Evolutionary conservation across 1,140 invertebrate species (phyloP), one percentile per base, ranked within the genome.

Genomic region (Dufourea novaeangliae): DNA sequence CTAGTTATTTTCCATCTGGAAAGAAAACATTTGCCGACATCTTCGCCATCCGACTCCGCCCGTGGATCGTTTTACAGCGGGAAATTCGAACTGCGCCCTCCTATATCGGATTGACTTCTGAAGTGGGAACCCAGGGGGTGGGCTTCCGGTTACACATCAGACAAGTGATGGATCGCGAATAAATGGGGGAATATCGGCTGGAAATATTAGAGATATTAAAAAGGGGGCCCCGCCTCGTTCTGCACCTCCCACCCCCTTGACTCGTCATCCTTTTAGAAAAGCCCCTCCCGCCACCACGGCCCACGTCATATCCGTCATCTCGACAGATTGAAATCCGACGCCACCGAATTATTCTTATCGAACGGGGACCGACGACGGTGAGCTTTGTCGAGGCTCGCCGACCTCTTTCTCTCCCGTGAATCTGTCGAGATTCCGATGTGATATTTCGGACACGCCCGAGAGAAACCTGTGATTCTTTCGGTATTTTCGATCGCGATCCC

Each of bases 131-230:
- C 20, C 14, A 14, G 41, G 46, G 20, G 34, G 66, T 22, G 20
- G 62, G 85, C 54, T 72, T 88, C 85, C 84, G 84, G 73, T 88
- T 88, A 84, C 87, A 87, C 83, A 86, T 86, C 86, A 68, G 67
- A 79, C 70, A 80, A 78, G 81, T 89, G 88, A 90, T 88, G 82
- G 88, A 90, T 90, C 72, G 87, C 50, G 71, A 79, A 88, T 87
- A 88, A 87, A 89, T 87, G 84, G 79, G n/a, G 50, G 83, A 88
- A 89, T 89, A 90, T 89, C 88, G 88, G 86, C 88, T 87, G 73
- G 82, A 87, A 87, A 86, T 88, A 86, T 89, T 86, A 88, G 82
- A 86, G 81, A 89, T 89, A 90, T 88, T 90, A 88, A 90, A 90
- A 89, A 89, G 78, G 64, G 61, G 72, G 67, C 67, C 46, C n/a